Evolutionary conservation across 2,113 vertebrate species (phyloP).

Genomic region (Phrynosoma blainvillii): DNA sequence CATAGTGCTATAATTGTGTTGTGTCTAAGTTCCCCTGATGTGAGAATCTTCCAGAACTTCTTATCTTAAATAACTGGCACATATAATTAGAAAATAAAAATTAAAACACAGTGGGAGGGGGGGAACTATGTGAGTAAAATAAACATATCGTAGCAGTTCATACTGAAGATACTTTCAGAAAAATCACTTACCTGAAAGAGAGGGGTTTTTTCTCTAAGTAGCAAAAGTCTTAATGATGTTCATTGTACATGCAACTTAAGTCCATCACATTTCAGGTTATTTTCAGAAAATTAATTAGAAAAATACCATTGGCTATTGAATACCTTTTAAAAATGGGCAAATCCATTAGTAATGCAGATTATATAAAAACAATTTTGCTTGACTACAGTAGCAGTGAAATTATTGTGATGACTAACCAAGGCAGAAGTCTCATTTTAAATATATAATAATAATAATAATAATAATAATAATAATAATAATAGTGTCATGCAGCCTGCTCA

Average conservation of each 20-base stretch:
- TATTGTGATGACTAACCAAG: neutral
- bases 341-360: neutral
- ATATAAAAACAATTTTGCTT: neutral
- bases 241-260: neutral
- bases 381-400: neutral
- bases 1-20: too few relatives aligned
- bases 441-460: too few relatives aligned
- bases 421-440: too few relatives aligned
- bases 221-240: neutral
- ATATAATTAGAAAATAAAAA: neutral
- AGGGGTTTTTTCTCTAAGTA: neutral
- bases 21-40: too few relatives aligned
- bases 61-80: too few relatives aligned
- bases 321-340: neutral
- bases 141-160: too few relatives aligned
- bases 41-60: too few relatives aligned
- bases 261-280: neutral
- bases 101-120: neutral
- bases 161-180: neutral
- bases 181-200: neutral
- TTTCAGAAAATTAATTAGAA: constrained; percentile 2
- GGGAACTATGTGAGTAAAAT: neutral
- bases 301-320: constrained; percentile 17
- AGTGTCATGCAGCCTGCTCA: neutral
- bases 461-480: too few relatives aligned